These are phyloP conservation scores for Pandemis cinnamomeana DNA, from an alignment of 2,888 invertebrate species.

Conservation along the genomic window DNA sequence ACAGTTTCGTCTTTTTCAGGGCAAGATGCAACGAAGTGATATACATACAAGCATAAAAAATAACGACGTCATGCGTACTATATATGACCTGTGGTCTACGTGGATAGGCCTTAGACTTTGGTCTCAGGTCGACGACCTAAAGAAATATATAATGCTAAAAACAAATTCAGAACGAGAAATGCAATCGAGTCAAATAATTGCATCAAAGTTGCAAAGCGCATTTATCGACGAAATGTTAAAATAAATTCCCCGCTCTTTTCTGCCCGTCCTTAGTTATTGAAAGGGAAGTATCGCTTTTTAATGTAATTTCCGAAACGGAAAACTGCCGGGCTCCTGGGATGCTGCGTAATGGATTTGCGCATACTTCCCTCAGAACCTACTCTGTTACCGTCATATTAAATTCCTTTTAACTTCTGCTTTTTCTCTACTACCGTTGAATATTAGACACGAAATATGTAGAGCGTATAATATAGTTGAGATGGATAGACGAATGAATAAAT, in stretches of 20 bases:
- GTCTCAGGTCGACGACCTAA: not conserved
- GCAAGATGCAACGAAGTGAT: too few relatives aligned
- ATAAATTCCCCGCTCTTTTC: slow-evolving; percentile 58
- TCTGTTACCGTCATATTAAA: slow-evolving; percentile 61
- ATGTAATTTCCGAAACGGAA: slow-evolving; percentile 82
- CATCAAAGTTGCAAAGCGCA: slow-evolving; percentile 17
- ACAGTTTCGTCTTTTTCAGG: too few relatives aligned
- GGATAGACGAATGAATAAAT: not conserved
- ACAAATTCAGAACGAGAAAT: not conserved
- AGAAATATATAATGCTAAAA: not conserved
- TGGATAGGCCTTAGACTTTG: not conserved
- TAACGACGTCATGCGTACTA: not conserved
- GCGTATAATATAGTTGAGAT: not conserved
- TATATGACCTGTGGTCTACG: too few relatives aligned
- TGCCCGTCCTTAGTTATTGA: slow-evolving; percentile 66
- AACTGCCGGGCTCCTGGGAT: slow-evolving; percentile 67
- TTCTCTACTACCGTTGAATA: slow-evolving; percentile 31
- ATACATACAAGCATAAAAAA: not conserved
- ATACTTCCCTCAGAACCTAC: slow-evolving; percentile 62
- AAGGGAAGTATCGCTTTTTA: slow-evolving; percentile 78
- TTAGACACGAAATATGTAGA: slow-evolving; percentile 5
- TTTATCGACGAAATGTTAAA: slow-evolving; percentile 4
- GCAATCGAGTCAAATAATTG: slow-evolving; percentile 4
- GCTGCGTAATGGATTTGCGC: slow-evolving; percentile 77
- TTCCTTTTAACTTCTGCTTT: slow-evolving; percentile 48